Percentiles rank a stretch among this genome's conserved stretches.
phyloP scores from a whole-genome alignment of 2,888 invertebrate species.

The Trichogramma evanescens region DNA sequence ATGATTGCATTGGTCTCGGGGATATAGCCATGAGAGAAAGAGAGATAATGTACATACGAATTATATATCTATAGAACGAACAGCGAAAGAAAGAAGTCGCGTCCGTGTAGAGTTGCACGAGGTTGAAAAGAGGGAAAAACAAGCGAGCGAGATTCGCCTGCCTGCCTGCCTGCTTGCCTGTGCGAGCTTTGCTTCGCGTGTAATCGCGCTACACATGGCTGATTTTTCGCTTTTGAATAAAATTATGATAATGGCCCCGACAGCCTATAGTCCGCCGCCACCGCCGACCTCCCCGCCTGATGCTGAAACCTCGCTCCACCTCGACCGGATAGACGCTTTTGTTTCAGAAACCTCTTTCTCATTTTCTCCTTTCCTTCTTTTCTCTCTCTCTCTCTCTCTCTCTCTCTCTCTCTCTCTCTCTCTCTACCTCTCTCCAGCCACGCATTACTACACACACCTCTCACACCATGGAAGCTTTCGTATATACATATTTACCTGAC shows the following conservation, averaged over 20 bases:
- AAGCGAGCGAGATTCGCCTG: constrained; percentile 22
- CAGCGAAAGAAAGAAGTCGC: too few relatives aligned
- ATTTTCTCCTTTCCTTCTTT: constrained; percentile 7
- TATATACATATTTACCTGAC: constrained; percentile 4
- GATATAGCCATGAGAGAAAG: background rate
- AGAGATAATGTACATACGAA: background rate
- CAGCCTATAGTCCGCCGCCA: constrained; percentile 10
- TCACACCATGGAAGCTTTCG: constrained; percentile 3
- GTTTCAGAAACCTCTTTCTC: constrained; percentile 29
- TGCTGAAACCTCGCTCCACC: constrained; percentile 12
- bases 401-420: constrained; percentile 20
- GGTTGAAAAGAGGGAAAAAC: too few relatives aligned
- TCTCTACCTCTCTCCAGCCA: constrained; percentile 1
- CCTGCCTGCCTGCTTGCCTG: constrained; percentile 33
- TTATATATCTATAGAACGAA: too few relatives aligned
- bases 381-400: constrained; percentile 16
- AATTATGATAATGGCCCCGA: constrained; percentile 40
- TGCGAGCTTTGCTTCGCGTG: constrained; percentile 20
- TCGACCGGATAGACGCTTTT: constrained; percentile 30
- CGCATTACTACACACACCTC: constrained; percentile 7
- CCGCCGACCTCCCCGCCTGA: constrained; percentile 20
- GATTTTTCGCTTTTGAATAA: constrained; percentile 43
- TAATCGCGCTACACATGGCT: constrained; percentile 34
- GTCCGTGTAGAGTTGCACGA: too few relatives aligned
- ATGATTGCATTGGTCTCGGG: constrained; percentile 5